Percentiles rank a stretch among this genome's conserved stretches.
Evolutionary conservation across 30 jellyfish, hydroid and myxozoan genomes (phyloP).

Genomic region (Hydractinia symbiolongicarpus): DNA sequence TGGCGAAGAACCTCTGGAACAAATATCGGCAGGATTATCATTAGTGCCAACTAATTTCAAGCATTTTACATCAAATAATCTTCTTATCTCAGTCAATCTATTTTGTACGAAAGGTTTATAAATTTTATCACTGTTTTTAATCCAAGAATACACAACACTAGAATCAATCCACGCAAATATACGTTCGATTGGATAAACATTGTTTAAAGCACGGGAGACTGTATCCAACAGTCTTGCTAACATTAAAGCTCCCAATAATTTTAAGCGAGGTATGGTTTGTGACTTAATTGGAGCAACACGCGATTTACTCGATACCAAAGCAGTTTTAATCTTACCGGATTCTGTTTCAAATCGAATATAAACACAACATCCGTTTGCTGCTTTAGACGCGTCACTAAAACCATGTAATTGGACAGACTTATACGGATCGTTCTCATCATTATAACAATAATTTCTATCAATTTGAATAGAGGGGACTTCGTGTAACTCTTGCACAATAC

Average conservation of each 20-base stretch:
- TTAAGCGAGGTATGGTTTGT: conserved; percentile 3
- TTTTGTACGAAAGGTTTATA: too few species aligned
- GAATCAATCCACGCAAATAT: too few species aligned
- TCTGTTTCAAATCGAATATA: background rate
- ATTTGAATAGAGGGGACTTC: background rate
- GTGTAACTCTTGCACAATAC: background rate
- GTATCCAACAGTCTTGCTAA: background rate
- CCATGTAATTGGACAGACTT: conserved; percentile 1
- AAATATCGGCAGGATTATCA: too few species aligned
- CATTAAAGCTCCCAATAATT: background rate
- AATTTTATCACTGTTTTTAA: too few species aligned
- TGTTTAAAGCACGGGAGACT: background rate
- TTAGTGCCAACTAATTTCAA: too few species aligned
- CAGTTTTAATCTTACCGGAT: background rate
- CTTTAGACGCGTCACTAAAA: background rate
- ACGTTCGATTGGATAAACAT: too few species aligned
- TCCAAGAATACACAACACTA: too few species aligned
- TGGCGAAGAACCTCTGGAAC: too few species aligned
- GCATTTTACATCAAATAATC: too few species aligned
- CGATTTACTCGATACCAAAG: background rate
- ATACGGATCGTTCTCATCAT: background rate
- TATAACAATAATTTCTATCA: background rate
- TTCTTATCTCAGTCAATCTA: too few species aligned
- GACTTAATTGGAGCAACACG: background rate
- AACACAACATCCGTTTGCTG: background rate